phyloP scores from a whole-genome alignment of 2,113 vertebrate species.

The Paracanthobrama guichenoti region DNA sequence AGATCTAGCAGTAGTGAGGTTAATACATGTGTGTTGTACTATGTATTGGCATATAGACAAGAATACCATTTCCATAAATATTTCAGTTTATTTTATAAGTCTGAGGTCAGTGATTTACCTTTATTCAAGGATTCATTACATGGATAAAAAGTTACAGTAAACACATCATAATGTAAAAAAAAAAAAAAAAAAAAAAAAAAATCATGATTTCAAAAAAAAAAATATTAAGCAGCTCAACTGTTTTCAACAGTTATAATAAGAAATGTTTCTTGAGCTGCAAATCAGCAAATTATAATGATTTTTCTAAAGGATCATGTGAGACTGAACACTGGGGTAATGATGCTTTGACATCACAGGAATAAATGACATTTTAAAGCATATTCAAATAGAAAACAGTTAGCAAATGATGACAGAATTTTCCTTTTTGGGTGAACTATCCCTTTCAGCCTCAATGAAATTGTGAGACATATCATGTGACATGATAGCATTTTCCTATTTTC shows the following conservation, averaged over 20 bases:
- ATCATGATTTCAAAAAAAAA: too few relatives aligned
- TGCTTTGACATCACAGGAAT: too few relatives aligned
- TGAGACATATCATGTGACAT: conserved; percentile 30
- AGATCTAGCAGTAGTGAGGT: neutral
- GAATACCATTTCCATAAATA: neutral
- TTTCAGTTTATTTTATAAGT: too few relatives aligned
- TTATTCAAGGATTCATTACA: neutral
- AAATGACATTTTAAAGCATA: too few relatives aligned
- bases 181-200: neutral
- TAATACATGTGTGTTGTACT: neutral
- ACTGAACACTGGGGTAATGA: too few relatives aligned
- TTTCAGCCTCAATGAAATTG: conserved; percentile 25
- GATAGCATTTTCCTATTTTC: conserved; percentile 19
- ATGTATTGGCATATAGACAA: neutral
- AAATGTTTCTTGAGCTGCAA: too few relatives aligned
- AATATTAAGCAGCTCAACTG: too few relatives aligned
- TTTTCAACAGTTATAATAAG: too few relatives aligned
- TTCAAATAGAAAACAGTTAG: neutral
- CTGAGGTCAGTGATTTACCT: neutral
- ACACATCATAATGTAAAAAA: neutral
- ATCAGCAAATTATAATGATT: too few relatives aligned
- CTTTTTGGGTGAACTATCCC: neutral
- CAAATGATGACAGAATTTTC: neutral
- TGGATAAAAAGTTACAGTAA: neutral
- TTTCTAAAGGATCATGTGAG: too few relatives aligned